phyloP scores from a whole-genome alignment of 2,113 vertebrate genomes.

The Sinocyclocheilus anophthalmus region DNA sequence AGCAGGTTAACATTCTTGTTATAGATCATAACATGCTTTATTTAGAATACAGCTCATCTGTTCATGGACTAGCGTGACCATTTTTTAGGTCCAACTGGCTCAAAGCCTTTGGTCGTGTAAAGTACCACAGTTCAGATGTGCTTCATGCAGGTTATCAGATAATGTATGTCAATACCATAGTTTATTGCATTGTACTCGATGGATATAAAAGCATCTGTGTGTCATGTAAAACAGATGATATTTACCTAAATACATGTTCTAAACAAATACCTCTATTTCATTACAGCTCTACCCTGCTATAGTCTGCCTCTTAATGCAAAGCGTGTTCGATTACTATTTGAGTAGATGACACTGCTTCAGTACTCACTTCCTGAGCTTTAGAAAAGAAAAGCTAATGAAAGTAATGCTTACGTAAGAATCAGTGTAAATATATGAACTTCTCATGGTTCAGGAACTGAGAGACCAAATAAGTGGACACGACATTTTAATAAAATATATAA shows the following conservation, averaged over 20 bases:
- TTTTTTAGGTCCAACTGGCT: not conserved
- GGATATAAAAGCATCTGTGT: no score
- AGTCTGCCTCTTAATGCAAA: not conserved
- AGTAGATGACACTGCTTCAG: not conserved
- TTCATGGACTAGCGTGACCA: not conserved
- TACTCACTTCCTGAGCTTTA: not conserved
- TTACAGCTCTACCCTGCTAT: not conserved
- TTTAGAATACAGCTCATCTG: not conserved
- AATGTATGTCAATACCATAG: no score
- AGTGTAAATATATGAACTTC: not conserved
- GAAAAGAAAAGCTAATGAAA: not conserved
- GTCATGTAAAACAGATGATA: not conserved
- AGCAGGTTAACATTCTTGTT: not conserved
- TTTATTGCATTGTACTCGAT: no score
- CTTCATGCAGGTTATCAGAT: no score
- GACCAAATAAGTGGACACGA: not conserved
- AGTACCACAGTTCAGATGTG: no score
- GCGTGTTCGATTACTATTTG: conserved; percentile 15
- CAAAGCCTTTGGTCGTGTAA: not conserved
- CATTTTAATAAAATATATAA: no score
- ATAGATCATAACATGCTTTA: not conserved
- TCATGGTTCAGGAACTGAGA: not conserved
- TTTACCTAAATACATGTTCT: not conserved
- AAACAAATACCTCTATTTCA: not conserved
- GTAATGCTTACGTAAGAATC: not conserved